Evolutionary conservation across 2,113 vertebrate species (phyloP).

Genomic region (Clupea harengus): DNA sequence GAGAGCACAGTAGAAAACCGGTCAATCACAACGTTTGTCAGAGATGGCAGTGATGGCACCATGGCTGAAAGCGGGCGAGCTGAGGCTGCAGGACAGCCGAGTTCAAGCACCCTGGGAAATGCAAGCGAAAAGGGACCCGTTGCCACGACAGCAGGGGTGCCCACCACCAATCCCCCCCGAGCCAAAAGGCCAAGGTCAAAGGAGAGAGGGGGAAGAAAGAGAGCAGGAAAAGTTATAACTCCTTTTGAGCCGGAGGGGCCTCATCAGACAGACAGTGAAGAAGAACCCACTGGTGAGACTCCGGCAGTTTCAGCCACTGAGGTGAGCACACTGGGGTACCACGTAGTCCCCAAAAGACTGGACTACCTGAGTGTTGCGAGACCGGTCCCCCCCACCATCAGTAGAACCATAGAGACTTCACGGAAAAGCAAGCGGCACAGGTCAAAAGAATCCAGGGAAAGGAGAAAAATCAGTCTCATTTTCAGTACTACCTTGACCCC

Average conservation of each 20-base stretch:
- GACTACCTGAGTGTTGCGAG: slow-evolving; percentile 32
- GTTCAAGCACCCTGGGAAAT: slow-evolving; percentile 32
- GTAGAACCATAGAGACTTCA: background rate
- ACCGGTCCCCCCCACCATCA: slow-evolving; percentile 24
- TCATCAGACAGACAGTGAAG: slow-evolving; percentile 31
- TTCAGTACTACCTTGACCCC: background rate
- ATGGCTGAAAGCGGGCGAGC: slow-evolving; percentile 26
- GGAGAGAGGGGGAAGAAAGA: slow-evolving; percentile 49
- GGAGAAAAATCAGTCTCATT: slow-evolving; percentile 31
- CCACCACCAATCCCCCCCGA: slow-evolving; percentile 44
- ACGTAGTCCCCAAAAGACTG: slow-evolving; percentile 25
- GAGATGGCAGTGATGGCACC: slow-evolving; percentile 30
- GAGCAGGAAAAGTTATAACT: slow-evolving; percentile 49
- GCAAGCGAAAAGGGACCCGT: slow-evolving; percentile 41
- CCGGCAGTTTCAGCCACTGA: background rate
- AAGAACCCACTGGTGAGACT: background rate
- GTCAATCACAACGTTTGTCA: slow-evolving; percentile 21
- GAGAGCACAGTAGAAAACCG: background rate
- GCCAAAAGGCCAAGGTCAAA: slow-evolving; percentile 48
- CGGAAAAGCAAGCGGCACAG: slow-evolving; percentile 32
- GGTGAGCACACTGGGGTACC: background rate
- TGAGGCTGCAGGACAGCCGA: background rate
- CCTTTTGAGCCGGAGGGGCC: slow-evolving; percentile 18
- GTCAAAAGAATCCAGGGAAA: slow-evolving; percentile 36
- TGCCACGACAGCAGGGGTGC: slow-evolving; percentile 25